Evolutionary conservation across 1,140 invertebrate species (phyloP), one percentile per base, ranked within the genome.

Genomic region (Latrodectus geometricus): DNA sequence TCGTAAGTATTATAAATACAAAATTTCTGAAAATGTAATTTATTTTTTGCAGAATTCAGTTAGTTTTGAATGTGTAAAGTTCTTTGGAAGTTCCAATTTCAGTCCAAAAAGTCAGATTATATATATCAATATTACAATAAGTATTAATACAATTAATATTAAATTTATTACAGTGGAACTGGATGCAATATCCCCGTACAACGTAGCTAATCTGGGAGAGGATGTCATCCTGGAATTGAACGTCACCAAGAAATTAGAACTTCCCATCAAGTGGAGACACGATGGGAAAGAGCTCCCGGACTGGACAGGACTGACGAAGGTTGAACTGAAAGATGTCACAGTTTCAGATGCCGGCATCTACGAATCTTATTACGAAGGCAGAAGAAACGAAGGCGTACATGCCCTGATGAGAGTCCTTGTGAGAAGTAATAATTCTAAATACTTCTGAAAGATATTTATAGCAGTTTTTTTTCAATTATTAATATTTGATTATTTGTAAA

Each of bases 361-460:
- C 15, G 88, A 88, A 69, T 79, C 69, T 11, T 88, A 80, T 20
- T 88, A 80, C n/a, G 88, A 88, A n/a, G 84, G 84, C 0, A 72
- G 81, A 20, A 49, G 88, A 21, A 56, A 35, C n/a, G 50, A 75
- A 15, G 73, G 87, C 9, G 49, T 85, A 0, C 88, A 88, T 75
- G 88, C 87, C 9, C 52, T 88, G 0, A 65, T 83, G 66, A 56
- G 88, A 66, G 61, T 88, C 4, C 68, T 88, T 76, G 82, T 88
- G 4, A 66, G 88, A 87, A 70, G 88, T 87, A 78, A 66, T 56
- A 35, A 35, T 1, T 5, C 35, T 35, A 3, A 35, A 35, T 1
- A 1, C 5, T 1, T 35, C 5, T 5, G 5, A 35, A 35, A 35
- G 5, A 35, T 35, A 35, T 35, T 35, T 35, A 35, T 3, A 35